Percentiles rank a stretch among this genome's conserved stretches.
Evolutionary conservation across 2,888 invertebrate species (phyloP).

Genomic region (Nematopogon swammerdamellus): DNA sequence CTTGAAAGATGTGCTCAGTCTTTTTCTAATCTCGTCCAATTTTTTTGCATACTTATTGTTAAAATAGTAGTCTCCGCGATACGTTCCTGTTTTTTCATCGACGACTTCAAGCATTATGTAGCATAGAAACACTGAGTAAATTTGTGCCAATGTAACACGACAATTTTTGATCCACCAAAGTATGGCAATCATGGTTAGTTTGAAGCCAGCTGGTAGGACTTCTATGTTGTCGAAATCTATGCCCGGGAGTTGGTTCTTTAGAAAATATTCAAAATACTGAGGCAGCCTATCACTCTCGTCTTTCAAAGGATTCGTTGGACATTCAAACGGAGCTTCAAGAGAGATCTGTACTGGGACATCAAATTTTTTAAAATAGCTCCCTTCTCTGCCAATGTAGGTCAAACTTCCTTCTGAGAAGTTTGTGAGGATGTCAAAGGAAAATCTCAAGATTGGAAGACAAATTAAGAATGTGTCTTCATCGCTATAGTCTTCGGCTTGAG

Average conservation of each 20-base stretch:
- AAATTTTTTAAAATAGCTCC: conserved; percentile 26
- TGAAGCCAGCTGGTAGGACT: conserved; percentile 54
- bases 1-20: conserved; percentile 6
- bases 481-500: conserved; percentile 69
- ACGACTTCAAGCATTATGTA: conserved; percentile 56
- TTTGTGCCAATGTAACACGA: conserved; percentile 35
- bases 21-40: conserved; percentile 27
- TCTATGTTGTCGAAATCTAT: conserved; percentile 30
- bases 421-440: conserved; percentile 51
- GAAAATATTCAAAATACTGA: conserved; percentile 40
- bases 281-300: conserved; percentile 18
- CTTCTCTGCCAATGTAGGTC: conserved; percentile 35
- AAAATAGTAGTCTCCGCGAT: conserved; percentile 44
- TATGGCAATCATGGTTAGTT: conserved; percentile 53
- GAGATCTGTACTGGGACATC: conserved; percentile 20
- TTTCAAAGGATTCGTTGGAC: conserved; percentile 9
- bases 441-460: conserved; percentile 59
- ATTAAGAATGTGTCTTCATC: conserved; percentile 58
- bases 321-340: conserved; percentile 1
- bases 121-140: conserved; percentile 58
- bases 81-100: conserved; percentile 55
- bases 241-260: conserved; percentile 35
- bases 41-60: conserved; percentile 38
- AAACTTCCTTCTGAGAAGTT: conserved; percentile 32
- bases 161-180: conserved; percentile 58